Percentiles rank a stretch among this genome's conserved stretches.
phyloP scores from a whole-genome alignment of 1,140 invertebrate genomes.

The Adoxophyes honmai region DNA sequence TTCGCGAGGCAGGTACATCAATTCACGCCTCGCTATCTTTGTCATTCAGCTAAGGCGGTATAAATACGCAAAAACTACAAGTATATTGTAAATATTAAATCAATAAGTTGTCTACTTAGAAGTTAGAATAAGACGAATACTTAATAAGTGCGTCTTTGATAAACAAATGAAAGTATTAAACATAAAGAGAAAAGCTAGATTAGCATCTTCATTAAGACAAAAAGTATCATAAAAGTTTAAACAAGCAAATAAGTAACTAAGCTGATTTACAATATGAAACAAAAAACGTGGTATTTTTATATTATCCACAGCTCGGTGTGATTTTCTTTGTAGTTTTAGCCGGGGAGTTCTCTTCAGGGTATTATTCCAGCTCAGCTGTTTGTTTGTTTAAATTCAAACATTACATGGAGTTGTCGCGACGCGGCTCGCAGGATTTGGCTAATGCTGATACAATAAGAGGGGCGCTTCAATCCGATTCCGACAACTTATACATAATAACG shows the following conservation, averaged over 20 bases:
- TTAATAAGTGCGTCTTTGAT: too few species aligned
- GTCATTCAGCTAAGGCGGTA: neutral
- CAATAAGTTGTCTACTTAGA: too few species aligned
- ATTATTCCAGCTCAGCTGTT: neutral
- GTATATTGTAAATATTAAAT: too few species aligned
- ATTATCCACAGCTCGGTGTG: constrained; percentile 10
- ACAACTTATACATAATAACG: neutral
- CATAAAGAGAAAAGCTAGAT: too few species aligned
- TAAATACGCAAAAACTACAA: too few species aligned
- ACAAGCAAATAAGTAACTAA: too few species aligned
- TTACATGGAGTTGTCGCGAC: constrained; percentile 32
- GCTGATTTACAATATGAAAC: constrained; percentile 30
- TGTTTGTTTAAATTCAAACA: constrained; percentile 29
- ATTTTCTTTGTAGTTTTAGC: neutral
- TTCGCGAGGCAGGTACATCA: neutral
- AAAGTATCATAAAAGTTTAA: too few species aligned
- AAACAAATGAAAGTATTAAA: too few species aligned
- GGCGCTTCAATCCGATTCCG: constrained; percentile 16
- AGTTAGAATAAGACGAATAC: too few species aligned
- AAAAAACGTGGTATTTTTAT: constrained; percentile 29
- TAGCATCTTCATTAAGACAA: too few species aligned
- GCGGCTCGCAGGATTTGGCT: constrained; percentile 34
- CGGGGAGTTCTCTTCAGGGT: neutral
- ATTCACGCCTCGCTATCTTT: neutral
- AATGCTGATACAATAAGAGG: constrained; percentile 49